Base-by-base conservation (phyloP, 2,113 vertebrate species). In the Anhinga anhinga region DNA sequence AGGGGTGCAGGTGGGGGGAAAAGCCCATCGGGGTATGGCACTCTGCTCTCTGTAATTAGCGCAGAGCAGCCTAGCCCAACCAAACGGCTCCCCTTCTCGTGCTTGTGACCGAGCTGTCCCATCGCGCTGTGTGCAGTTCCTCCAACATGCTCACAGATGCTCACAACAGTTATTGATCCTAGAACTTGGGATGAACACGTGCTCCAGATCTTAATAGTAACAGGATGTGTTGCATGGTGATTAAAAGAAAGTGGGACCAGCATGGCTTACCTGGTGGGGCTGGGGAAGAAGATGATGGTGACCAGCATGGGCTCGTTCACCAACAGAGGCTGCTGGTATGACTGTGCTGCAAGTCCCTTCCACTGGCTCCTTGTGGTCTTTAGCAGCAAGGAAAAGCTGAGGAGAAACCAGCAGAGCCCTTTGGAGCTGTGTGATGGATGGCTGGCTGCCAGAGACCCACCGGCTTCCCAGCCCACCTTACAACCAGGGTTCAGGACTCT, bases 1-100 rank as follows among this genome's bases (percentile, higher is more conserved):
- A 1, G 55, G 29, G 58, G 9, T 10, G 13, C 32, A 34, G 19
- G 34, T 5, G 16, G 38, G 27, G 15, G 15, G 22, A 22, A 67
- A 55, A 66, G 45, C 47, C 27, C 17, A 0, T 11, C 2, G 0
- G n/a, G 1, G 13, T 7, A 5, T 0, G 8, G 11, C 15, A n/a
- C 29, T 32, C 84, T 32, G 32, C 32, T 45, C 7, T 27, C 40
- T 30, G n/a, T 29, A 20, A 22, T 4, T 11, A 38, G 16, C 3
- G 1, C 30, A 71, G 42, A 34, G 5, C 61, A 58, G 72, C 58
- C 49, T 8, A 10, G 27, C 29, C 50, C 45, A 29, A 19, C 26
- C 4, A 0, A 38, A n/a, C 49, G 6, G 72, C 67, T 86, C 23
- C 67, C 23, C 7, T 15, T 19, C 42, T 6, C 40, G 34, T 13